These are phyloP conservation scores for Labia minor DNA, from an alignment of 2,888 invertebrate genomes.

Conservation along the genomic window DNA sequence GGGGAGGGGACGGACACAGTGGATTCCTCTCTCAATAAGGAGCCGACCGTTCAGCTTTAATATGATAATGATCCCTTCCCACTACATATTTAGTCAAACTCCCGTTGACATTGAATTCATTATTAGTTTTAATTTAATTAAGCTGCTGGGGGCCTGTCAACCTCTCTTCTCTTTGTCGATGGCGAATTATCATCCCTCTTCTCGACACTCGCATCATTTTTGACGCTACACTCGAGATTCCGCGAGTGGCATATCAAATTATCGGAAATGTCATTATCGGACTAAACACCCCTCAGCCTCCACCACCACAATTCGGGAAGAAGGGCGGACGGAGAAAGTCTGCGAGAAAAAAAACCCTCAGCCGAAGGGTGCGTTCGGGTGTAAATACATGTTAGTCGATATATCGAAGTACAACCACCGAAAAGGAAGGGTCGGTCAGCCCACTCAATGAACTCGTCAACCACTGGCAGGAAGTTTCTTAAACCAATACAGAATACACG, in stretches of 20 bases:
- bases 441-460: too few species aligned
- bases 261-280: slow-evolving; percentile 13
- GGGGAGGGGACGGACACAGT: too few species aligned
- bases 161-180: neutral
- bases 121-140: slow-evolving; percentile 13
- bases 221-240: neutral
- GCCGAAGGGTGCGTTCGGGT: neutral
- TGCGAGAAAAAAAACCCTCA: too few species aligned
- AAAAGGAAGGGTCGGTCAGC: too few species aligned
- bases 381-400: neutral
- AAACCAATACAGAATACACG: too few species aligned
- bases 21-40: too few species aligned
- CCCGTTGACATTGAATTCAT: neutral
- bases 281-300: neutral
- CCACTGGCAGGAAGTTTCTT: too few species aligned
- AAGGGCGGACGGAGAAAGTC: neutral
- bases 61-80: neutral
- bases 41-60: too few species aligned
- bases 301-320: neutral
- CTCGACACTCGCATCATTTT: neutral
- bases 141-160: neutral
- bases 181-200: neutral
- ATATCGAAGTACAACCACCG: neutral
- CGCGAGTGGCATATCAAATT: slow-evolving; percentile 13
- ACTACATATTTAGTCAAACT: slow-evolving; percentile 3